Base-by-base conservation (phyloP, 2,113 vertebrate species). In the Catharus fuscescens region DNA sequence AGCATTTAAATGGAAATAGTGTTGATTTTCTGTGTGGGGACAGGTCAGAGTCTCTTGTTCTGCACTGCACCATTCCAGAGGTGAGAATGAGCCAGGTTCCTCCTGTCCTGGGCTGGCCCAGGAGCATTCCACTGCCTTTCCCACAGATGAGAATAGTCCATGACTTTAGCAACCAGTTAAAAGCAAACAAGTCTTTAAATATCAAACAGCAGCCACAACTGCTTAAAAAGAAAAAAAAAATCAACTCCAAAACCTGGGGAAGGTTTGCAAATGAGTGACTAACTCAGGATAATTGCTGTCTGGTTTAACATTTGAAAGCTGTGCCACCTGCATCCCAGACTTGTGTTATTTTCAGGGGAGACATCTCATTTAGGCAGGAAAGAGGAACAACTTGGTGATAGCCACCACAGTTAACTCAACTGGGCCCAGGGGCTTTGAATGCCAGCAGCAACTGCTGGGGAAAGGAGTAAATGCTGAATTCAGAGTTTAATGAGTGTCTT, bases 131-230 rank as follows among this genome's bases (percentile, higher is more conserved):
- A 12, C 5, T 71, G 36, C 48, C 31, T 42, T 52, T 26, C 47
- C 45, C n/a, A 8, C 0, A 1, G 0, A 12, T 4, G 14, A 65
- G 9, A 38, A 38, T 0, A 34, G 7, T 1, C 50, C 10, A 3
- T 4, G 24, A 34, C 45, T 91, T 71, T 0, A 76, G 18, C 66
- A 85, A 76, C 18, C 48, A 50, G 5, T 18, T 86, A 18, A 60
- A 90, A 84, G 10, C 69, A 92, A 89, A 32, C 29, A 53, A 76
- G 36, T 5, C 38, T 80, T 57, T 38, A 87, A 70, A 79, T 14
- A 54, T 17, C 70, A 61, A 81, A 87, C n/a, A 48, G 36, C 66
- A 38, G 61, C 20, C 31, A 50, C n/a, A 64, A 87, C 21, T 57
- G 32, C 42, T 81, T 14, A 25, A 29, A 53, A 47, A 47, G 50